phyloP scores from a whole-genome alignment of 2,797 vertebrate genomes.

The Pseudomugil gertrudae region DNA sequence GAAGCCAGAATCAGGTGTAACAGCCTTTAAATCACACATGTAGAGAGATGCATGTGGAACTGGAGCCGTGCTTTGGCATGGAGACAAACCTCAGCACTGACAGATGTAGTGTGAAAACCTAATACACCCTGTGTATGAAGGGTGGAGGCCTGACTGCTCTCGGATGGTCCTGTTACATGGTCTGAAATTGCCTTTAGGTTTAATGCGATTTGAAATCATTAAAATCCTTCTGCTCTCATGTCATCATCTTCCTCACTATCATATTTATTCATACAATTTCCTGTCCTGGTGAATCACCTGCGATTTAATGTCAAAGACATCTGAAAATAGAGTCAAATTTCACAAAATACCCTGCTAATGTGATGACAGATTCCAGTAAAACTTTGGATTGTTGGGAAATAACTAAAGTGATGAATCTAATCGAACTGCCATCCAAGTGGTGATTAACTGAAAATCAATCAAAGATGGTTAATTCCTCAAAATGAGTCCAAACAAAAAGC shows the following conservation, averaged over 20 bases:
- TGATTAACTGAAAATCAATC: conserved; percentile 2
- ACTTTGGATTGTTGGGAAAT: conserved; percentile 11
- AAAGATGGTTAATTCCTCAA: background rate
- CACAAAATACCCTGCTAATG: background rate
- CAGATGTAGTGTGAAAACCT: conserved; percentile 60
- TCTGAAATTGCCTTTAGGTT: conserved; percentile 25
- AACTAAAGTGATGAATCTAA: conserved; percentile 38
- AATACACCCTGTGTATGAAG: conserved; percentile 33
- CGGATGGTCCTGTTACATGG: conserved; percentile 24
- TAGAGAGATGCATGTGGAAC: conserved; percentile 34
- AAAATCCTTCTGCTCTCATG: conserved; percentile 35
- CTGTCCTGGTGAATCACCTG: conserved; percentile 31
- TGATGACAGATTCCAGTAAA: conserved; percentile 26
- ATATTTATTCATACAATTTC: conserved; percentile 51
- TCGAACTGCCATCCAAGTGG: conserved; percentile 16
- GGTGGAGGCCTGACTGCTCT: conserved; percentile 39
- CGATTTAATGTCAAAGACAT: conserved; percentile 12
- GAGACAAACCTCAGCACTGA: conserved; percentile 43
- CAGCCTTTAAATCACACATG: conserved; percentile 43
- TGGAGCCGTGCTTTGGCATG: conserved; percentile 38
- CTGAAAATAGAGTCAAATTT: conserved; percentile 11
- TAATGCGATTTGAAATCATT: conserved; percentile 43
- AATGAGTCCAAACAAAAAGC: conserved; percentile 2
- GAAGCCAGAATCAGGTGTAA: conserved; percentile 23
- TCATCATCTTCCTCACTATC: conserved; percentile 50